Evolutionary conservation across 2,113 vertebrate species (phyloP).

Genomic region (Corapipo altera): DNA sequence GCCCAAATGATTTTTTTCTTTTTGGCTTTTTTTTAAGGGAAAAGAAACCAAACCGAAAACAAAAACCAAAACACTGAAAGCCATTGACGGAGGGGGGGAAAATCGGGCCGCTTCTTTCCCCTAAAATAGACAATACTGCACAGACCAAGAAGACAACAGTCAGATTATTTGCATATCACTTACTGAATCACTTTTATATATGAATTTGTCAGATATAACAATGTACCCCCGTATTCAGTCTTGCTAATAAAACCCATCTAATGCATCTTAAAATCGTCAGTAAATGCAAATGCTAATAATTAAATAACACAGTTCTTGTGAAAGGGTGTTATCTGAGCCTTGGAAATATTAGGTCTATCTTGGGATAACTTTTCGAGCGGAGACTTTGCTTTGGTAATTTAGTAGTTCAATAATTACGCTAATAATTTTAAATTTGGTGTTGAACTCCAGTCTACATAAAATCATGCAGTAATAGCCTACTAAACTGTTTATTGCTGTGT

Average conservation of each 20-base stretch:
- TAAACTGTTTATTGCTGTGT: slow-evolving; percentile 57
- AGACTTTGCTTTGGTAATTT: slow-evolving; percentile 45
- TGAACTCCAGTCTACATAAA: slow-evolving; percentile 52
- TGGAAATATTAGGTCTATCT: slow-evolving; percentile 43
- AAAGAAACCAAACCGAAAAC: neutral
- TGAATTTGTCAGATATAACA: slow-evolving; percentile 12
- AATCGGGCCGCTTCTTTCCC: neutral
- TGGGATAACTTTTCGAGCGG: slow-evolving; percentile 40
- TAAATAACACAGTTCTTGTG: slow-evolving; percentile 10
- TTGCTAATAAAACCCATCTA: slow-evolving; percentile 5
- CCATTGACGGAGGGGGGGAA: neutral
- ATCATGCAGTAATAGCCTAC: slow-evolving; percentile 41
- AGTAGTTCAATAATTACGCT: slow-evolving; percentile 16
- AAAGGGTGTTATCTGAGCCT: slow-evolving; percentile 20
- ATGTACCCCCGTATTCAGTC: neutral
- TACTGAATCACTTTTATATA: slow-evolving; percentile 27
- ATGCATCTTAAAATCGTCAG: slow-evolving; percentile 17
- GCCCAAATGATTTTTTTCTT: neutral
- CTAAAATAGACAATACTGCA: slow-evolving; percentile 1
- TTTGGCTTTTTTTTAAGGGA: too few species aligned
- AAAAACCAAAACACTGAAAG: neutral
- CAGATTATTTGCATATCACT: slow-evolving; percentile 7
- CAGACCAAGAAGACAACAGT: neutral
- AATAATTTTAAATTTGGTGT: slow-evolving; percentile 65
- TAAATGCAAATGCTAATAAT: slow-evolving; percentile 59